phyloP scores from a whole-genome alignment of 2,797 vertebrate genomes.

The Amphiprion clarkii region DNA sequence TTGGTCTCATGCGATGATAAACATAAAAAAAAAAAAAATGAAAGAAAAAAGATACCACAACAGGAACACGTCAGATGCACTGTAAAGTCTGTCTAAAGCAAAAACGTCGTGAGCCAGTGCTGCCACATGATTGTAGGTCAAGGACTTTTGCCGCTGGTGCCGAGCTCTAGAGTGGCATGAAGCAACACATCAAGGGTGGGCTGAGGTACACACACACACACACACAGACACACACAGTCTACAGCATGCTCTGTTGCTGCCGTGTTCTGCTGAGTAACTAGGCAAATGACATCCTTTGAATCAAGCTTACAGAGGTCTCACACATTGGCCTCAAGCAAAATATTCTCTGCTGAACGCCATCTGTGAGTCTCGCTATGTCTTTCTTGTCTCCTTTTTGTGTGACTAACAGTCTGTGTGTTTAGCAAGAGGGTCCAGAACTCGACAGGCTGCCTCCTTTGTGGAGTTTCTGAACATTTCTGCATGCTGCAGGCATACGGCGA shows the following conservation, averaged over 20 bases:
- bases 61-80: background rate
- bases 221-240: background rate
- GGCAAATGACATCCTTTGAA: slow-evolving; percentile 64
- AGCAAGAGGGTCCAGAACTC: slow-evolving; percentile 6
- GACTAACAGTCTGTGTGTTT: slow-evolving; percentile 28
- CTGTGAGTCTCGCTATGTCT: slow-evolving; percentile 47
- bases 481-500: background rate
- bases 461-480: slow-evolving; percentile 7
- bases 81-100: background rate
- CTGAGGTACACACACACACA: slow-evolving; percentile 20
- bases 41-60: background rate
- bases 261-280: slow-evolving; percentile 56
- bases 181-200: slow-evolving; percentile 59
- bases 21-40: background rate
- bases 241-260: slow-evolving; percentile 30
- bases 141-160: slow-evolving; percentile 50
- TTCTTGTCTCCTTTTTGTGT: slow-evolving; percentile 24
- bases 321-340: slow-evolving; percentile 58
- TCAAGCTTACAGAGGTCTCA: slow-evolving; percentile 56
- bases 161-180: slow-evolving; percentile 41
- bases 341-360: slow-evolving; percentile 65
- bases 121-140: slow-evolving; percentile 46
- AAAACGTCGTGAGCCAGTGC: slow-evolving; percentile 8
- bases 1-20: background rate
- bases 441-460: slow-evolving; percentile 6